phyloP scores from a whole-genome alignment of 2,113 vertebrate genomes.

The Eublepharis macularius region DNA sequence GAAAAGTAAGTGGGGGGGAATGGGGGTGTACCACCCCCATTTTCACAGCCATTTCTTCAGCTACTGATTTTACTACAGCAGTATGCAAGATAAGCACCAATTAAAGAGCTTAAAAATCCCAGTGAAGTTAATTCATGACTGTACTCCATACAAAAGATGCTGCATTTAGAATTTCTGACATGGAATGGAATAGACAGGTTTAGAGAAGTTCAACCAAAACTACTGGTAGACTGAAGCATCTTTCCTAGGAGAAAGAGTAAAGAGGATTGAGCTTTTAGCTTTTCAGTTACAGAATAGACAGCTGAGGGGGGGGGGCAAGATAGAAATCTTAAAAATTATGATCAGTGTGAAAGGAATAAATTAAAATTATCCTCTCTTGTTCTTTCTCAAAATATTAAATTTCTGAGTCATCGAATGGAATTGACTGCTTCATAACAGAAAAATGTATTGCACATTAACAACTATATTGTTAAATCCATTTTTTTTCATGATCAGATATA shows the following conservation, averaged over 20 bases:
- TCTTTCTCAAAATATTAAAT: neutral
- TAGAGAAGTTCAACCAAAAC: neutral
- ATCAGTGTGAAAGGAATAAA: neutral
- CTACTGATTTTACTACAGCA: neutral
- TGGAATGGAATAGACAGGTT: neutral
- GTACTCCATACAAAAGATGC: neutral
- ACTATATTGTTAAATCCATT: neutral
- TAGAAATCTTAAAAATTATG: neutral
- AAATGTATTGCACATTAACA: neutral
- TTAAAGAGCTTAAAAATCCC: neutral
- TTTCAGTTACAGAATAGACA: neutral
- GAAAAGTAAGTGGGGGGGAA: neutral
- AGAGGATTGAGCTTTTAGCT: neutral
- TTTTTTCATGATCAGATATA: neutral
- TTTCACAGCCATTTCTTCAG: neutral
- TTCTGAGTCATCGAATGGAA: neutral
- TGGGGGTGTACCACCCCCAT: neutral
- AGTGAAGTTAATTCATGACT: neutral
- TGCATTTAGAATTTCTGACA: neutral
- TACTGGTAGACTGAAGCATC: neutral
- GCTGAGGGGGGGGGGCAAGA: neutral
- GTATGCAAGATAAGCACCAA: neutral
- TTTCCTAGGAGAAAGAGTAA: neutral
- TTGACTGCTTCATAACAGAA: neutral
- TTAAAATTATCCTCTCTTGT: neutral